Evolutionary conservation across 2,888 invertebrate species (phyloP).

Genomic region (Allacma fusca): DNA sequence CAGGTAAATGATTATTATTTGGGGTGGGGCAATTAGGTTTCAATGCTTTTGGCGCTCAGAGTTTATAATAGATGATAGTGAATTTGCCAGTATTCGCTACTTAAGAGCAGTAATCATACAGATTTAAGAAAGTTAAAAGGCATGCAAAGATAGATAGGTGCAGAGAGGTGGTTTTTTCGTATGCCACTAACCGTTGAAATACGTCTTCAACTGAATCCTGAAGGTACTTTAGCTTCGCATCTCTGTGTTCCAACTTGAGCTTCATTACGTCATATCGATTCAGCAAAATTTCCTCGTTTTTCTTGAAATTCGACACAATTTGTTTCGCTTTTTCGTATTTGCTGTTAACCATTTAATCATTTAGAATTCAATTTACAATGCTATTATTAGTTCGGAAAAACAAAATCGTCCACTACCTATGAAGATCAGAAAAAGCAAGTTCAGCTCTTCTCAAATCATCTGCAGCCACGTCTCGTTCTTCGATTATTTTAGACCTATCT

Average conservation of each 20-base stretch:
- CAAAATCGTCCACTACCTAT: too few relatives aligned
- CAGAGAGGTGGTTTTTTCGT: too few relatives aligned
- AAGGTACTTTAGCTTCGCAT: constrained; percentile 30
- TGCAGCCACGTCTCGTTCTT: constrained; percentile 14
- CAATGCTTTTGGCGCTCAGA: too few relatives aligned
- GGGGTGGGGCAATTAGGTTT: too few relatives aligned
- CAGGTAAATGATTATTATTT: too few relatives aligned
- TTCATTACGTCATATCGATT: constrained; percentile 32
- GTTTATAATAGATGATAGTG: neutral
- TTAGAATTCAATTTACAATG: neutral
- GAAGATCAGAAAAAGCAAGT: constrained; percentile 41
- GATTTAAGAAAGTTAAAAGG: too few relatives aligned
- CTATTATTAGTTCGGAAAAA: too few relatives aligned
- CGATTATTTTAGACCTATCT: constrained; percentile 18
- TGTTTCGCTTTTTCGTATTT: constrained; percentile 34
- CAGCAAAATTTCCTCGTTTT: constrained; percentile 30
- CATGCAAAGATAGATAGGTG: too few relatives aligned
- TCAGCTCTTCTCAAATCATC: constrained; percentile 38
- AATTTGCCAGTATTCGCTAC: too few relatives aligned
- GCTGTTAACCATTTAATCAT: neutral
- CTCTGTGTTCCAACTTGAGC: constrained; percentile 27
- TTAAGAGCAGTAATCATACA: too few relatives aligned
- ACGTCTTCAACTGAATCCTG: constrained; percentile 36
- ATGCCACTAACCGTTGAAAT: constrained; percentile 9
- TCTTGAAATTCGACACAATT: constrained; percentile 28